Conservation (phyloP, 1,140 invertebrate genomes). For the Forficula auricularia region DNA sequence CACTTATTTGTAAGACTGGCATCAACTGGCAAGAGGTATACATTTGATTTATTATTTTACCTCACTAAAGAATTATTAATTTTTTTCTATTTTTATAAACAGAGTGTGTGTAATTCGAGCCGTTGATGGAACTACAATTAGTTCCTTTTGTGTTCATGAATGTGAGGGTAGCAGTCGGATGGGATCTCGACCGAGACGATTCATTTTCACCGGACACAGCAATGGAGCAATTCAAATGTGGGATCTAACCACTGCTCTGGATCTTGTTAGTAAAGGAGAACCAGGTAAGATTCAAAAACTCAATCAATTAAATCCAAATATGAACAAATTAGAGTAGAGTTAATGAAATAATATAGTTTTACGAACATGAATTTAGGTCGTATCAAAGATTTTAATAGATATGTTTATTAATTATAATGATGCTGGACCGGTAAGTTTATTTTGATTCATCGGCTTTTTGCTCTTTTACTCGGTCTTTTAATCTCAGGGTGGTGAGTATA, state of each 20-base stretch:
- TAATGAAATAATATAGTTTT: too few species aligned
- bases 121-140: conserved; percentile 85
- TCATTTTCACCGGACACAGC: conserved; percentile 87
- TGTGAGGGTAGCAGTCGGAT: conserved; percentile 86
- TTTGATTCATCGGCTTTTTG: too few species aligned
- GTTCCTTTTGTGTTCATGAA: conserved; percentile 90
- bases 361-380: too few species aligned
- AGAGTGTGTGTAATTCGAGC: conserved; percentile 90
- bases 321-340: too few species aligned
- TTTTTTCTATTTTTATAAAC: conserved; percentile 8
- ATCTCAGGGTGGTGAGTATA: too few species aligned
- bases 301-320: not conserved
- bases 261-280: conserved; percentile 51
- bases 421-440: too few species aligned
- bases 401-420: too few species aligned
- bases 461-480: too few species aligned
- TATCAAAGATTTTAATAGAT: too few species aligned
- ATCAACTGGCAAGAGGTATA: conserved; percentile 78
- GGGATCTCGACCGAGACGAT: conserved; percentile 73
- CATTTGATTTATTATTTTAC: conserved; percentile 7
- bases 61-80: too few species aligned
- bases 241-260: conserved; percentile 90
- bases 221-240: conserved; percentile 95
- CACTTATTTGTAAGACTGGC: conserved; percentile 84
- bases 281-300: conserved; percentile 29